Conservation (phyloP, 2,888 invertebrate species). For the Volucella bombylans region DNA sequence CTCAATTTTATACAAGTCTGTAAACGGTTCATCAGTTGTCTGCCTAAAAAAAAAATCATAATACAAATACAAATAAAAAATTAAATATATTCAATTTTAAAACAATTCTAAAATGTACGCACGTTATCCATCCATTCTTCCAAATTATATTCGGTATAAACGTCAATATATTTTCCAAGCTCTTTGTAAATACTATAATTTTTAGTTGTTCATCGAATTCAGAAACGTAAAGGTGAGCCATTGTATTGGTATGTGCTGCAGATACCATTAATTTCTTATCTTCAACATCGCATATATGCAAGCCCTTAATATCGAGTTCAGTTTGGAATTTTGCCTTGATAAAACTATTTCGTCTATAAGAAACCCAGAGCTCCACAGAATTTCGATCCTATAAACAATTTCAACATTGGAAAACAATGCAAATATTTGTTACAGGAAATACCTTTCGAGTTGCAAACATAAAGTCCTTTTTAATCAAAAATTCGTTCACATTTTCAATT, state of each 20-base stretch:
- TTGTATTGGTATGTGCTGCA: constrained; percentile 88
- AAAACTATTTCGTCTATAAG: constrained; percentile 88
- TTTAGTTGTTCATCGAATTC: constrained; percentile 86
- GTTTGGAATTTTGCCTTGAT: constrained; percentile 89
- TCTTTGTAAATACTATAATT: constrained; percentile 89
- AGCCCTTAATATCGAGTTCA: constrained; percentile 85
- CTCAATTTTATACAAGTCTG: constrained; percentile 93
- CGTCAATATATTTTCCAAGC: constrained; percentile 90
- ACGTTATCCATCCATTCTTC: constrained; percentile 92
- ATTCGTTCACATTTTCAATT: constrained; percentile 89
- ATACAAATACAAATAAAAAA: too few relatives aligned
- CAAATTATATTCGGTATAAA: constrained; percentile 92
- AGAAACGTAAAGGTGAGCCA: constrained; percentile 92
- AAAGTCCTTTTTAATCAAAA: constrained; percentile 91
- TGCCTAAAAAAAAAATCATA: constrained; percentile 85
- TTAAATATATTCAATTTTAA: neutral
- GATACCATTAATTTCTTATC: constrained; percentile 91
- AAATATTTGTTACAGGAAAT: neutral
- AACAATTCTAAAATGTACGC: constrained; percentile 80
- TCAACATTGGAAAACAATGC: neutral
- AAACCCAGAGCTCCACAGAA: constrained; percentile 88
- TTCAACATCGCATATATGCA: constrained; percentile 92
- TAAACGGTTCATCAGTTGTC: constrained; percentile 91
- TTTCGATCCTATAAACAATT: constrained; percentile 76
- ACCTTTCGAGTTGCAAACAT: constrained; percentile 90